These are phyloP conservation scores for Kradibia gibbosae DNA, from an alignment of 1,140 invertebrate genomes.

Conservation along the genomic window DNA sequence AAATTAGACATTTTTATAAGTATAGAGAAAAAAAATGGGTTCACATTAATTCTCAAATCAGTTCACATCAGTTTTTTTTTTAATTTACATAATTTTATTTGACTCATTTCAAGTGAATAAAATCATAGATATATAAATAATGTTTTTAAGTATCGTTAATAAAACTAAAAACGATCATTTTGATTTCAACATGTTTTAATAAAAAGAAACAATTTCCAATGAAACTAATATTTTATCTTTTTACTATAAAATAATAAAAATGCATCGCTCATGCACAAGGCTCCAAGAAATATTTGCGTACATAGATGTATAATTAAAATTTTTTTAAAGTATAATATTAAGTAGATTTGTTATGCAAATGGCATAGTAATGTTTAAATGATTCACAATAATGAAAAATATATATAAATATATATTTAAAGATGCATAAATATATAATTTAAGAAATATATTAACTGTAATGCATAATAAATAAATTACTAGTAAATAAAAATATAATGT, in stretches of 20 bases:
- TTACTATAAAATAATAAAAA: not conserved
- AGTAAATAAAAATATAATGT: conserved; percentile 38
- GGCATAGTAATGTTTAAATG: conserved; percentile 43
- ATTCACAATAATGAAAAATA: conserved; percentile 50
- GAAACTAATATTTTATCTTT: not conserved
- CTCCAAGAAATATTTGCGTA: conserved; percentile 39
- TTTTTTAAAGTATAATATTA: conserved; percentile 28
- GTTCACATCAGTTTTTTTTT: not conserved
- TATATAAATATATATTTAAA: conserved; percentile 43
- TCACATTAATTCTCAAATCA: conserved; percentile 11
- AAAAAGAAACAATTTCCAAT: not conserved
- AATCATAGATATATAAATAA: not conserved
- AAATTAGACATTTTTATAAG: conserved; percentile 40
- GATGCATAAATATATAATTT: conserved; percentile 46
- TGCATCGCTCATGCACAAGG: conserved; percentile 50
- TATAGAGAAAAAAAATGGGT: conserved; percentile 22
- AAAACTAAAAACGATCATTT: not conserved
- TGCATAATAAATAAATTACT: conserved; percentile 46
- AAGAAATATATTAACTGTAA: conserved; percentile 39
- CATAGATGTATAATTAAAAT: conserved; percentile 43
- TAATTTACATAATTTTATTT: conserved; percentile 24
- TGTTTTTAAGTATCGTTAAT: not conserved
- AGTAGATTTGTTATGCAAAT: conserved; percentile 46
- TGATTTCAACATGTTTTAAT: conserved; percentile 9
- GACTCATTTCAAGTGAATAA: conserved; percentile 6